phyloP scores from a whole-genome alignment of 2,888 invertebrate species.

The Rhorus exstirpatorius region DNA sequence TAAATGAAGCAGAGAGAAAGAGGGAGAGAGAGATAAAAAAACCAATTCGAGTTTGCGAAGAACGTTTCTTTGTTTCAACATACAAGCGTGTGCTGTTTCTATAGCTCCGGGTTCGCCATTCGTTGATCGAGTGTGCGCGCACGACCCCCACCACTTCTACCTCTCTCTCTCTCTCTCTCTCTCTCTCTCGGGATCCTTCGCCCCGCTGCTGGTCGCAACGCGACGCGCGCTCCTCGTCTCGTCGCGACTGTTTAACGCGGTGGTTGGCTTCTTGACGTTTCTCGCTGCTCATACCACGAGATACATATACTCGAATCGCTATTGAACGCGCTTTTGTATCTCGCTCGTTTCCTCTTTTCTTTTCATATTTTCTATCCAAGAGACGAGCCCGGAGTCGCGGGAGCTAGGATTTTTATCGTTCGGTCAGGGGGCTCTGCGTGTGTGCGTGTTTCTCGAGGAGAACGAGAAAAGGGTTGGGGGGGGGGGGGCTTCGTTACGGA shows the following conservation, averaged over 20 bases:
- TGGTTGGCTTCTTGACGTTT: constrained; percentile 52
- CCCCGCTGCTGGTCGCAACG: constrained; percentile 34
- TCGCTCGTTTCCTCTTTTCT: neutral
- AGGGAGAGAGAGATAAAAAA: no score
- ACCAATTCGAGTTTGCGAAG: neutral
- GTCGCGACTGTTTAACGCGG: constrained; percentile 55
- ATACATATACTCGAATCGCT: neutral
- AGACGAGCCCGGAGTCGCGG: no score
- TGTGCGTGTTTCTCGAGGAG: neutral
- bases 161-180: constrained; percentile 29
- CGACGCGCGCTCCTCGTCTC: constrained; percentile 56
- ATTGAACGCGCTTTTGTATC: constrained; percentile 9
- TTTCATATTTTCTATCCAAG: neutral
- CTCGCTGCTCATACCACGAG: constrained; percentile 6
- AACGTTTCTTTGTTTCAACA: constrained; percentile 63
- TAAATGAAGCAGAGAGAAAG: no score
- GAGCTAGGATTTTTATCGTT: constrained; percentile 32
- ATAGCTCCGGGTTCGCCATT: constrained; percentile 66
- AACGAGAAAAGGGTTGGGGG: no score
- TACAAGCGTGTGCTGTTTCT: constrained; percentile 42
- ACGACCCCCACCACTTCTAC: constrained; percentile 42
- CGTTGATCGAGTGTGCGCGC: constrained; percentile 64
- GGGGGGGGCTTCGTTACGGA: neutral
- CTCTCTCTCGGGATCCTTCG: constrained; percentile 21
- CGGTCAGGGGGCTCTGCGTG: constrained; percentile 13